Percentiles rank a stretch among this genome's conserved stretches.
phyloP scores from a whole-genome alignment of 2,113 vertebrate genomes.

The Grallaria varia region DNA sequence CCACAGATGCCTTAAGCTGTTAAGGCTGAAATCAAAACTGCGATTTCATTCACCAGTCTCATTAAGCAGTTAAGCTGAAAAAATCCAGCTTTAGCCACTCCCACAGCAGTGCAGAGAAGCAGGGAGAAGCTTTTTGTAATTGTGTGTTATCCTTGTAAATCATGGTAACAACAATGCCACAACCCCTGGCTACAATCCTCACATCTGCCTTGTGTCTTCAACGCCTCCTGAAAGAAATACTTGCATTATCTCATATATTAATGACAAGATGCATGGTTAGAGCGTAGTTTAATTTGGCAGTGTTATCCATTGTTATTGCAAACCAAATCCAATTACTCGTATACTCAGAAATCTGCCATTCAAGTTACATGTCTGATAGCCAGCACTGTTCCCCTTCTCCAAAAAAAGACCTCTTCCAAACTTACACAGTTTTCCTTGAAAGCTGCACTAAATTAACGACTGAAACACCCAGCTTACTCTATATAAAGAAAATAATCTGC shows the following conservation, averaged over 20 bases:
- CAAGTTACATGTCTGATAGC: neutral
- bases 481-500: neutral
- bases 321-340: neutral
- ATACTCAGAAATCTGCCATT: neutral
- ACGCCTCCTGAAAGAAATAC: neutral
- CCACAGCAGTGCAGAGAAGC: neutral
- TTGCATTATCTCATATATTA: neutral
- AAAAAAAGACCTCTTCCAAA: neutral
- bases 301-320: neutral
- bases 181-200: neutral
- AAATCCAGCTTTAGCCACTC: neutral
- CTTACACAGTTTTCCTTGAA: neutral
- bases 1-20: slow-evolving; percentile 6
- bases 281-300: neutral
- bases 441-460: neutral
- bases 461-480: neutral
- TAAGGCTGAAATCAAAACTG: slow-evolving; percentile 35
- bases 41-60: slow-evolving; percentile 13
- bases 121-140: neutral
- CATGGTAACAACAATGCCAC: neutral
- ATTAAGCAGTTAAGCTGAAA: slow-evolving; percentile 3
- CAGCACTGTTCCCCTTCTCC: neutral
- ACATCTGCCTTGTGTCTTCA: neutral
- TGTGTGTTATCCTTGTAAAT: neutral
- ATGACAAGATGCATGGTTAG: neutral